Evolutionary conservation across 35 echinoderm and acorn worm genomes (phyloP), one percentile per base, ranked within the genome.

Genomic region (Hemicentrotus pulcherrimus): DNA sequence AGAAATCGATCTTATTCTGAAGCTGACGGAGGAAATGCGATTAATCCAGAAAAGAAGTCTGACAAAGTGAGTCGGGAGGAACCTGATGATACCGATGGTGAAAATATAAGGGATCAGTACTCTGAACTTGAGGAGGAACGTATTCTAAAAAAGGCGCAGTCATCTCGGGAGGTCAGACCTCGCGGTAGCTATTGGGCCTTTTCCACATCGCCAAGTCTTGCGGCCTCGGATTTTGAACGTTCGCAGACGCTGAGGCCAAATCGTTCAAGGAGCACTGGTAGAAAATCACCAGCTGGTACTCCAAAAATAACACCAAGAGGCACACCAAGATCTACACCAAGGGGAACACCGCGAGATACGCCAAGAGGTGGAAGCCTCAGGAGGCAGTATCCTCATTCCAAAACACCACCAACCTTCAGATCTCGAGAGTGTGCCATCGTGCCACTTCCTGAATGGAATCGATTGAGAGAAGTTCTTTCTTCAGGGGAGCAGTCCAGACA

Each of bases 371-470:
- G 32, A 13, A 86, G 86, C 24, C 86, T 86, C 86, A 30, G 86
- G 32, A 30, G 32, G 88, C 32, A 90, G 24, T 11, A 90, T 9
- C 32, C 32, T 33, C 88, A 90, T n/a, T 47, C 88, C 8, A 93
- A 93, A 47, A 13, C 91, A 93, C 46, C 41, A 48, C 91, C 91
- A 22, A 47, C 91, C 48, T 93, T 93, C 48, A 93, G 58, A 58
- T 58, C 91, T 58, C 91, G 91, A 58, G 91, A 93, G 47, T 93
- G 91, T 58, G 91, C 91, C 16, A 22, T 93, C 5, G 45, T 58
- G 46, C 91, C 91, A 16, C 91, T 93, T 58, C 91, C 91, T 31
- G 91, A 93, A 93, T 93, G 45, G 48, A 58, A 58, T 48, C 91
- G 91, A 11, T 46, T 50, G 45, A 93, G 46, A 33, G 30, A 58